Conservation (phyloP, 2,797 vertebrate genomes). For the Mycteria americana region DNA sequence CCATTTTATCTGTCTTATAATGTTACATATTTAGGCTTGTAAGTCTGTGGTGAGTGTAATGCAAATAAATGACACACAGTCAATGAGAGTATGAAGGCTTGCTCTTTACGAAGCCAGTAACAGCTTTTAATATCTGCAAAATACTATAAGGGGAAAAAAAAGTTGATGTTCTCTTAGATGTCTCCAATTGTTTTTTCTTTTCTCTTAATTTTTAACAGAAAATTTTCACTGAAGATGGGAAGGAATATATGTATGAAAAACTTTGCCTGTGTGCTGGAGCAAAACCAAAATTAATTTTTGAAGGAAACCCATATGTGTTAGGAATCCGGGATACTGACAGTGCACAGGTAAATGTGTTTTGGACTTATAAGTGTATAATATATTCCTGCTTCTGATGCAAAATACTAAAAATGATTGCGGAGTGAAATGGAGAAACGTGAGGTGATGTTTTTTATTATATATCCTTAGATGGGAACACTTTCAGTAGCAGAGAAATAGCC, state of each 20-base stretch:
- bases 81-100: neutral
- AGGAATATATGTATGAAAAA: slow-evolving; percentile 81
- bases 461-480: neutral
- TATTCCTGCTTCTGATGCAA: neutral
- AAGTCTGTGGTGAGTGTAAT: neutral
- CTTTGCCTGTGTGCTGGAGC: slow-evolving; percentile 92
- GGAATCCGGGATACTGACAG: slow-evolving; percentile 97
- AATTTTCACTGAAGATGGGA: slow-evolving; percentile 83
- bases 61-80: neutral
- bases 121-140: neutral
- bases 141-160: neutral
- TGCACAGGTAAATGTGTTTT: slow-evolving; percentile 80
- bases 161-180: neutral
- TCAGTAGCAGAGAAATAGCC: neutral
- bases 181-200: neutral
- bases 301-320: slow-evolving; percentile 84
- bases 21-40: neutral
- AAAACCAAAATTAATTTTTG: slow-evolving; percentile 85
- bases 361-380: neutral
- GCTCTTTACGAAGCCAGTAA: neutral
- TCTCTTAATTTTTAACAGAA: slow-evolving; percentile 70
- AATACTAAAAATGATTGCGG: neutral
- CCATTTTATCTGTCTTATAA: fast-evolving
- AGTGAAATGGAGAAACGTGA: neutral
- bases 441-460: neutral